Conservation (phyloP, 2,888 invertebrate genomes). For the Glyphotaelius pellucidus region DNA sequence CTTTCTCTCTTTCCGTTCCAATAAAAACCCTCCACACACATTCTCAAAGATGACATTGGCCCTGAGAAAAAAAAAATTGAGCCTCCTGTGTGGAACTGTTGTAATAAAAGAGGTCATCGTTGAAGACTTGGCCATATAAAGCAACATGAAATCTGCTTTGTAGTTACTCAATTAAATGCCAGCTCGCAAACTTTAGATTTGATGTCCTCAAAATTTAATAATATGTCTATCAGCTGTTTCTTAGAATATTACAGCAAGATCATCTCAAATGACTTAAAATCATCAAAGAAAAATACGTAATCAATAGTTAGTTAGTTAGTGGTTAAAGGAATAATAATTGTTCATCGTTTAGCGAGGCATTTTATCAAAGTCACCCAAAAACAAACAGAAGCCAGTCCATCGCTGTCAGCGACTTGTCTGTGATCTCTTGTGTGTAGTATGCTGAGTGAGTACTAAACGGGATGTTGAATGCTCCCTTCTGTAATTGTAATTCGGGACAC, state of each 20-base stretch:
- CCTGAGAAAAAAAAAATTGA: too few species aligned
- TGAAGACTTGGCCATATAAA: neutral
- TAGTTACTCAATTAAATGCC: too few species aligned
- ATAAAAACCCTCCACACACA: too few species aligned
- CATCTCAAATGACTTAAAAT: neutral
- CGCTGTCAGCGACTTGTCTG: constrained; percentile 62
- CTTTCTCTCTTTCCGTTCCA: too few species aligned
- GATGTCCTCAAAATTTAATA: neutral
- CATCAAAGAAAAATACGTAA: neutral
- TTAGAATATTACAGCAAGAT: neutral
- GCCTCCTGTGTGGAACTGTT: too few species aligned
- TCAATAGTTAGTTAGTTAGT: constrained; percentile 6
- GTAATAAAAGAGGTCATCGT: neutral
- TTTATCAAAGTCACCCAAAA: constrained; percentile 1
- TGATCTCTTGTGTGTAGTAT: constrained; percentile 60
- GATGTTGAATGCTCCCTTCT: constrained; percentile 55
- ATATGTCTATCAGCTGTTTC: neutral
- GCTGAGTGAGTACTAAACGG: constrained; percentile 59
- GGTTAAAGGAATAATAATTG: neutral
- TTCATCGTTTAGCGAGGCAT: neutral
- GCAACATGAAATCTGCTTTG: too few species aligned
- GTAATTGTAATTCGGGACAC: constrained; percentile 64
- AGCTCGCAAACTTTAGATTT: neutral
- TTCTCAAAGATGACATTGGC: too few species aligned
- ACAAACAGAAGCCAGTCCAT: constrained; percentile 33